These are phyloP conservation scores for Talpa occidentalis DNA, from an alignment of 2,113 vertebrate genomes.

Conservation along the genomic window DNA sequence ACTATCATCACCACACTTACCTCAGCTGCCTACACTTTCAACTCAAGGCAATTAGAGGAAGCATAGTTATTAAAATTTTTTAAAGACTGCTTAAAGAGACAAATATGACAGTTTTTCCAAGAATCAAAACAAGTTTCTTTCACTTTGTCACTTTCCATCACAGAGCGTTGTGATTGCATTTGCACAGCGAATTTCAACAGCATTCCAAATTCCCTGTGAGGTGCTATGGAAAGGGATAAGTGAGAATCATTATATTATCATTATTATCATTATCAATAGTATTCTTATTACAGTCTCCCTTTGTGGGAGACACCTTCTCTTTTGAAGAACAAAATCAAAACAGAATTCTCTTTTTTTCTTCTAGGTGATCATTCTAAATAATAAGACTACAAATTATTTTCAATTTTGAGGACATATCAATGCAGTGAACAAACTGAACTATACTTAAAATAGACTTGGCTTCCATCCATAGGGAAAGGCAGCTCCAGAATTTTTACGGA, in stretches of 20 bases:
- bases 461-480: background rate
- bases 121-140: conserved; percentile 53
- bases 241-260: background rate
- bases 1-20: background rate
- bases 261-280: background rate
- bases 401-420: background rate
- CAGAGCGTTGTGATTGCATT: background rate
- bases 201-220: background rate
- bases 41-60: background rate
- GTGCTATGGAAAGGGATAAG: background rate
- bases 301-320: background rate
- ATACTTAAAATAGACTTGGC: background rate
- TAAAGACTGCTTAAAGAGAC: conserved; percentile 23
- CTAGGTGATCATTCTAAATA: background rate
- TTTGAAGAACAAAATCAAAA: background rate
- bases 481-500: background rate
- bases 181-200: background rate
- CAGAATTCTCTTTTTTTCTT: background rate
- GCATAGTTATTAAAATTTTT: conserved; percentile 44
- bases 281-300: background rate
- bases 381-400: background rate
- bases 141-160: background rate
- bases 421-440: background rate
- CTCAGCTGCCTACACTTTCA: background rate
- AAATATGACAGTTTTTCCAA: conserved; percentile 32